These are phyloP conservation scores for Octomys mimax DNA, from an alignment of 2,797 vertebrate genomes.

Conservation along the genomic window DNA sequence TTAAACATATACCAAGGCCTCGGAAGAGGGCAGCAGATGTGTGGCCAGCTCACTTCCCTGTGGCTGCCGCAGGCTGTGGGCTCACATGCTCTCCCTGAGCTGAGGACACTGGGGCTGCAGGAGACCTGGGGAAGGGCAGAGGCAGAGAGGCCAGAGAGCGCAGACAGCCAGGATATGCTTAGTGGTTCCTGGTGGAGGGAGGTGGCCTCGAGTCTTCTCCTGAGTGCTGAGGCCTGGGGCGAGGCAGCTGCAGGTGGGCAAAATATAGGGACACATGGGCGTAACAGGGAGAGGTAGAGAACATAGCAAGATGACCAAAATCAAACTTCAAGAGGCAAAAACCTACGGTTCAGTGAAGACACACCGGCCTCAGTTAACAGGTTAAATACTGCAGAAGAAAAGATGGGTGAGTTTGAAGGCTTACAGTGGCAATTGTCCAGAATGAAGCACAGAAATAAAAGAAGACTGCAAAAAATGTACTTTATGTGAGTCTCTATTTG, in stretches of 20 bases:
- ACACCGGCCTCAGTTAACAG: background rate
- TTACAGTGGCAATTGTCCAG: background rate
- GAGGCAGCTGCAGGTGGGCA: background rate
- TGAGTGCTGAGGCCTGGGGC: too few relatives aligned
- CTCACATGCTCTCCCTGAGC: background rate
- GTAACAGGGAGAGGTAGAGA: background rate
- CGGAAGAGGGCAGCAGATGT: background rate
- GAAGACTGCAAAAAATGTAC: background rate
- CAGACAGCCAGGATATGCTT: background rate
- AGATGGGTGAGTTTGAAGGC: background rate
- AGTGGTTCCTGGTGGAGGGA: too few relatives aligned
- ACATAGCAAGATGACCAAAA: background rate
- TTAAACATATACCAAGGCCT: background rate
- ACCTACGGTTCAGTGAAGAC: constrained; percentile 15
- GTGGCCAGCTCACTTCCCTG: background rate
- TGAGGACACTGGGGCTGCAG: background rate
- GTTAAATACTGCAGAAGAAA: background rate
- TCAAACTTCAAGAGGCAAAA: background rate
- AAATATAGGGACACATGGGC: background rate
- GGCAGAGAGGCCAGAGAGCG: background rate
- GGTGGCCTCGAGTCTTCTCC: too few relatives aligned
- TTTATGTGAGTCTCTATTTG: background rate
- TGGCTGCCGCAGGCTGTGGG: background rate
- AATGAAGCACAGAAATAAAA: constrained; percentile 31
- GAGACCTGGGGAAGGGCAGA: background rate